A percentile compares a stretch with the other conserved stretches of the same genome.
phyloP scores from a whole-genome alignment of 2,113 vertebrate genomes.

The Recurvirostra avosetta region DNA sequence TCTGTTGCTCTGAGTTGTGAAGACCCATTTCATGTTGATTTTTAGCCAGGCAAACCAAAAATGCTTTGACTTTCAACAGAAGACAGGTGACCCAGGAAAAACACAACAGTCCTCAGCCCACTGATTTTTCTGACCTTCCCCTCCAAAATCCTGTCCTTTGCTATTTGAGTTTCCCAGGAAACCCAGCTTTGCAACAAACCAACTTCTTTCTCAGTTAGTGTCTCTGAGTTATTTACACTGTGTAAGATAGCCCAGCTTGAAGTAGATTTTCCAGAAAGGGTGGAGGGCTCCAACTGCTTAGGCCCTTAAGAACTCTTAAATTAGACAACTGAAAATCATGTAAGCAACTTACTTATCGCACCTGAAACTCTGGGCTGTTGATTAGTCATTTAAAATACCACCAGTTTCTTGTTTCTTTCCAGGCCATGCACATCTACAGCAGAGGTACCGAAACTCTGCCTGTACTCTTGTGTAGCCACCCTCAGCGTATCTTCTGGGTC shows the following conservation, averaged over 20 bases:
- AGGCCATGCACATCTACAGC: background rate
- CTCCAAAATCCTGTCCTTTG: background rate
- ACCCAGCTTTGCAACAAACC: background rate
- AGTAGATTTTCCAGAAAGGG: background rate
- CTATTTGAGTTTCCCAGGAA: background rate
- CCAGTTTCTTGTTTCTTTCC: background rate
- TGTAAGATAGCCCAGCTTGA: background rate
- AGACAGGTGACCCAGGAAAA: background rate
- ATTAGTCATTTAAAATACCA: background rate
- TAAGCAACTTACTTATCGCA: background rate
- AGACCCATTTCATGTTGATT: background rate
- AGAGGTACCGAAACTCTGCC: background rate
- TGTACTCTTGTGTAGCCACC: too few relatives aligned
- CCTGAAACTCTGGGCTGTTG: background rate
- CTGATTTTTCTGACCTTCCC: background rate
- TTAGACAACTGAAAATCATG: background rate
- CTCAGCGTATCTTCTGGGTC: background rate
- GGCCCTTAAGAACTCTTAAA: background rate
- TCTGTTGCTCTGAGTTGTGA: background rate
- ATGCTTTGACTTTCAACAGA: background rate
- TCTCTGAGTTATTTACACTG: background rate
- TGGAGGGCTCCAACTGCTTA: background rate
- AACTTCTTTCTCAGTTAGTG: background rate
- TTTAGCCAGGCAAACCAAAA: background rate
- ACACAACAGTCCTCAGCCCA: background rate